Evolutionary conservation across 2,797 vertebrate genomes (phyloP), one percentile per base, ranked within the genome.

Genomic region (Meriones psammophilus): DNA sequence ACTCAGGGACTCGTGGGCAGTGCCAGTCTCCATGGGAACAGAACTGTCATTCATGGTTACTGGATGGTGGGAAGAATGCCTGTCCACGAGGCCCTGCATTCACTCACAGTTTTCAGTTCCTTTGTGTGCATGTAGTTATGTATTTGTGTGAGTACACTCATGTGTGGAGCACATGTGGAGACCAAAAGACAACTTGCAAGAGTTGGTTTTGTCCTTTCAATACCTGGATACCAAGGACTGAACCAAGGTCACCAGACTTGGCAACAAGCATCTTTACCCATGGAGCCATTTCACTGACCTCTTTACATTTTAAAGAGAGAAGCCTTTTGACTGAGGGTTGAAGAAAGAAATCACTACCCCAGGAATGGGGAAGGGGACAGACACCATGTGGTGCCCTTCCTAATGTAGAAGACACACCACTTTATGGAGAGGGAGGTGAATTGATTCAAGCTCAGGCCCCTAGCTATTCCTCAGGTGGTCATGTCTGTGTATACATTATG

Each of bases 21-120:
- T 84, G 90, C 86, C 68, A 76, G 39, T 58, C 56, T 91, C 77
- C 56, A 17, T 56, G 56, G 71, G 50, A 85, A 93, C 60, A 42
- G 93, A 85, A 85, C 33, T 69, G 76, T 89, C 77, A 84, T 26
- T 92, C 76, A 22, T 7, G 17, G 60, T 64, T 66, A 33, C 5
- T 56, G 69, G 64, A 77, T 14, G 62, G 66, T 39, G 42, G 46
- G 39, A 14, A 92, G 36, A 77, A 62, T 0, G 3, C 10, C 28
- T 58, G 2, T 28, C 69, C 80, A 24, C 6, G 68, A 80, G 36
- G 33, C 13, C 89, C 22, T 91, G n/a, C 5, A 7, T 42, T 39
- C n/a, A 26, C 26, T 39, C n/a, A 24, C 26, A 12, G 1, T 56
- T 85, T 56, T 39, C 30, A 85, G 50, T 68, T 3, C 42, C 50